phyloP scores from a whole-genome alignment of 1,140 invertebrate species.

The Cotesia typhae region DNA sequence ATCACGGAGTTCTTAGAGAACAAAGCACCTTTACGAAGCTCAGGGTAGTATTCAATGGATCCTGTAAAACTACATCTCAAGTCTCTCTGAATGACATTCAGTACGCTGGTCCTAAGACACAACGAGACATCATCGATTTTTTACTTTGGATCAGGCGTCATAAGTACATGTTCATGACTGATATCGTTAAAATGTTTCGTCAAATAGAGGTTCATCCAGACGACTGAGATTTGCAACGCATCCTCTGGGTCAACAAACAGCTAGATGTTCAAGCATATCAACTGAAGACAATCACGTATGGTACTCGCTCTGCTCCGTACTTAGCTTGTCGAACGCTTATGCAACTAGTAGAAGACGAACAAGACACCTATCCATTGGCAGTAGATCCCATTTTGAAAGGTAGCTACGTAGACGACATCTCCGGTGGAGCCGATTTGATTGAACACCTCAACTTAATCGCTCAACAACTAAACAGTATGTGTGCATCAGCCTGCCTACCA shows the following conservation, averaged over 20 bases:
- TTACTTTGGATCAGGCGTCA: too few relatives aligned
- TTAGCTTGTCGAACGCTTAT: too few relatives aligned
- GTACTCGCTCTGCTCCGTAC: too few relatives aligned
- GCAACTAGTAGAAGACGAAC: too few relatives aligned
- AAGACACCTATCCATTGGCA: too few relatives aligned
- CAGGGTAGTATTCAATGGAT: too few relatives aligned
- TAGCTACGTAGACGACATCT: too few relatives aligned
- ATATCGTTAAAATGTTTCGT: constrained; percentile 10
- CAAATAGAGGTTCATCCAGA: neutral
- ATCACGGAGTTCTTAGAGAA: constrained; percentile 19
- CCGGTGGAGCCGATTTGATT: neutral
- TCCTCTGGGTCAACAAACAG: constrained; percentile 14
- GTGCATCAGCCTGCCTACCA: constrained; percentile 26
- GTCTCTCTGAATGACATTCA: neutral
- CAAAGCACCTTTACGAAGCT: too few relatives aligned
- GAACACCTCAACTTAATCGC: neutral
- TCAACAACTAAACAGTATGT: neutral
- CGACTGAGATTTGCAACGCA: constrained; percentile 9
- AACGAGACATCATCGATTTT: too few relatives aligned
- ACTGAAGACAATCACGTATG: constrained; percentile 3
- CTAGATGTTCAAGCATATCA: constrained; percentile 37
- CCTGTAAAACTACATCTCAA: too few relatives aligned
- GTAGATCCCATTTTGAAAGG: too few relatives aligned
- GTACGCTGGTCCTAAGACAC: too few relatives aligned
- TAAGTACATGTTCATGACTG: neutral